Conservation (phyloP, 2,797 vertebrate genomes). For the Ctenopoma kingsleyae region DNA sequence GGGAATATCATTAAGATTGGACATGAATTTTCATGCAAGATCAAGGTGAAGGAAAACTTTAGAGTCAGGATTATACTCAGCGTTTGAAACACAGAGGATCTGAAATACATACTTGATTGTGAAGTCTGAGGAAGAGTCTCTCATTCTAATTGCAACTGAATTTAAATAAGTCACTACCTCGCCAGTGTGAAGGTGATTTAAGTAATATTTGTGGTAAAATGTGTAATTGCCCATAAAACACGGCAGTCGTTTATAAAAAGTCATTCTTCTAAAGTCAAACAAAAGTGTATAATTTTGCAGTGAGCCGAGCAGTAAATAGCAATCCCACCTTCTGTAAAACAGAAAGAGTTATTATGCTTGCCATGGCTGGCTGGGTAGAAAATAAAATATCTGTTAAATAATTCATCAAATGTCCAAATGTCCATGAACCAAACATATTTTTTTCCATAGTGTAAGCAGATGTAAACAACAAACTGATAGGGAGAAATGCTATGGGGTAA, state of each 20-base stretch:
- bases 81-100: constrained; percentile 7
- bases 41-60: constrained; percentile 30
- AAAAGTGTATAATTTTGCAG: constrained; percentile 45
- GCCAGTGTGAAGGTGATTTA: constrained; percentile 18
- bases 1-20: constrained; percentile 10
- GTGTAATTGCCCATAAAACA: constrained; percentile 50
- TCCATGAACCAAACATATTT: constrained; percentile 35
- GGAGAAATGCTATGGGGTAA: constrained; percentile 40
- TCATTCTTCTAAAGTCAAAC: constrained; percentile 16
- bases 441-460: constrained; percentile 40
- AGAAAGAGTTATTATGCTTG: constrained; percentile 40
- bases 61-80: constrained; percentile 19
- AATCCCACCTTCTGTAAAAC: constrained; percentile 41
- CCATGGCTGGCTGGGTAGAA: constrained; percentile 24
- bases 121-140: constrained; percentile 14
- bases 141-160: constrained; percentile 45
- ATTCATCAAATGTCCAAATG: constrained; percentile 53
- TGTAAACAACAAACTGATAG: constrained; percentile 46
- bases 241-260: constrained; percentile 25
- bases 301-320: constrained; percentile 39
- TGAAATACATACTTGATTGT: constrained; percentile 24
- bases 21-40: constrained; percentile 27
- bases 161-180: constrained; percentile 37
- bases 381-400: constrained; percentile 48
- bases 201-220: constrained; percentile 30